Conservation (phyloP, 2,113 vertebrate species). For the Naja naja region DNA sequence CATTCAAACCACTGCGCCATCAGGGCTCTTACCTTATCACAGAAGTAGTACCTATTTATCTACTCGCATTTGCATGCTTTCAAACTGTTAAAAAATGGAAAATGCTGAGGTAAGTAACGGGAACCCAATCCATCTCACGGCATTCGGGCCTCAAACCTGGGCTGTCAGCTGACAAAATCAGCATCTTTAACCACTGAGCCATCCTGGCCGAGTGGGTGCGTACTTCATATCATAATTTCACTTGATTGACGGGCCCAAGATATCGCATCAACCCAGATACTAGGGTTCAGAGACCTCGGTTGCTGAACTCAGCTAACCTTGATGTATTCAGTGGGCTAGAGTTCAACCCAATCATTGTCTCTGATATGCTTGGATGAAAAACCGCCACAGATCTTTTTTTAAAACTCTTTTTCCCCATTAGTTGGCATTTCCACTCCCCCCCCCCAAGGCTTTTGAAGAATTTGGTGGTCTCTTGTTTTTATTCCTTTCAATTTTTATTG, state of each 20-base stretch:
- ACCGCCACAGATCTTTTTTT: neutral
- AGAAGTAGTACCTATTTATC: neutral
- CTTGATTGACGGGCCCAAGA: neutral
- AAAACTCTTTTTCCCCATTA: neutral
- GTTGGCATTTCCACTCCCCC: neutral
- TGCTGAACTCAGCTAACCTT: neutral
- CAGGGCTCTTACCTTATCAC: neutral
- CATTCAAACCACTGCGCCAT: no score
- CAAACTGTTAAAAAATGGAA: neutral
- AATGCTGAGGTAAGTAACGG: neutral
- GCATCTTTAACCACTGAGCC: neutral
- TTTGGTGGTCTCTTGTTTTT: neutral
- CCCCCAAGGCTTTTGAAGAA: neutral
- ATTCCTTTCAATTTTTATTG: neutral
- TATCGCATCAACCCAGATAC: neutral
- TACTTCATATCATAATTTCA: neutral
- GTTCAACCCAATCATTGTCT: neutral
- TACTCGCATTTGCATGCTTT: neutral
- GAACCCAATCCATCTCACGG: neutral
- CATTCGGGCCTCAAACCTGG: neutral
- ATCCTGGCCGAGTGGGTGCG: neutral
- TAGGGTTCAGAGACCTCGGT: neutral
- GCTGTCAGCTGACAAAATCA: neutral
- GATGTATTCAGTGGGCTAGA: neutral
- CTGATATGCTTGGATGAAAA: neutral